A percentile compares a stretch with the other conserved stretches of the same genome.
Evolutionary conservation across 2,797 vertebrate species (phyloP).

Genomic region (Acrocephalus scirpaceus): DNA sequence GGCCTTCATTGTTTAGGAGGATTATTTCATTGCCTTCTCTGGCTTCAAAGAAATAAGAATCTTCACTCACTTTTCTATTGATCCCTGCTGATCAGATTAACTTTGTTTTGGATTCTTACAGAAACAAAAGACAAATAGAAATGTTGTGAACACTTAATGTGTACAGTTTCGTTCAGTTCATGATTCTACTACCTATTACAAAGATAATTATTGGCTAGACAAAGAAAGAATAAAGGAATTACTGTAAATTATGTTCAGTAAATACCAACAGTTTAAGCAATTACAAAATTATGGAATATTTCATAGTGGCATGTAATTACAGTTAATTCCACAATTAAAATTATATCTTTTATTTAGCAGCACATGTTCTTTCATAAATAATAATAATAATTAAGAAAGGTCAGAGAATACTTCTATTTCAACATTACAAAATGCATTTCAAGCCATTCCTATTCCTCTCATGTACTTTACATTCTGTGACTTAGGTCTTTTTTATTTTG

Average conservation of each 20-base stretch:
- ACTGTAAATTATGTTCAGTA: conserved; percentile 67
- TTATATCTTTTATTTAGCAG: conserved; percentile 49
- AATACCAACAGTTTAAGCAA: conserved; percentile 72
- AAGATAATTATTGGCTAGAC: conserved; percentile 63
- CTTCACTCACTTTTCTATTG: conserved; percentile 79
- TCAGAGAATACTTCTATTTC: conserved; percentile 62
- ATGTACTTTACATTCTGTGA: conserved; percentile 22
- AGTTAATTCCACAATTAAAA: conserved; percentile 60
- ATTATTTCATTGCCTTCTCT: conserved; percentile 77
- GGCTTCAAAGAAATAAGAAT: conserved; percentile 79
- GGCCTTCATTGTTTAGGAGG: conserved; percentile 76
- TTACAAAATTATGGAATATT: conserved; percentile 73
- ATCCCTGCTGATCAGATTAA: conserved; percentile 81
- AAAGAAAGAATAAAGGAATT: conserved; percentile 73
- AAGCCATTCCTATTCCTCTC: background rate
- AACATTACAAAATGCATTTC: conserved; percentile 15
- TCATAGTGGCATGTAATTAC: conserved; percentile 63
- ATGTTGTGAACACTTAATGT: conserved; percentile 71
- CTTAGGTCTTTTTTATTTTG: conserved; percentile 29
- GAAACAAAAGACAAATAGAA: conserved; percentile 78
- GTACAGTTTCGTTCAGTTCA: conserved; percentile 61
- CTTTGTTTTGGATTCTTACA: conserved; percentile 78
- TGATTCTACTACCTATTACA: conserved; percentile 60
- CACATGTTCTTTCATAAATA: conserved; percentile 65
- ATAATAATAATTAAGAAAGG: conserved; percentile 51